Evolutionary conservation across 2,113 vertebrate genomes (phyloP), one percentile per base, ranked within the genome.

Genomic region (Okapia johnstoni): DNA sequence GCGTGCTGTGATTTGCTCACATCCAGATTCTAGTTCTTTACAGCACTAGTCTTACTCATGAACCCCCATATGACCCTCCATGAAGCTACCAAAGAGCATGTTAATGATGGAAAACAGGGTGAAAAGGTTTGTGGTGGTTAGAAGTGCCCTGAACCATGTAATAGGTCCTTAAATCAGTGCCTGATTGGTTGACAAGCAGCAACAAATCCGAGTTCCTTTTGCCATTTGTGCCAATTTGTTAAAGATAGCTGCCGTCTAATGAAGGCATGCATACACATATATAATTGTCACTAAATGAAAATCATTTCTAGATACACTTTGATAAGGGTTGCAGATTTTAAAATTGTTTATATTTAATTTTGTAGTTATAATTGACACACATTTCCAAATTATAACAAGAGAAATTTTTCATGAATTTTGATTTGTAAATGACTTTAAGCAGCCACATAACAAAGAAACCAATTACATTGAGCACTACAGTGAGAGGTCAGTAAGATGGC

Each of bases 291-390:
- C 57, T 94, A 77, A 88, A 60, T 66, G 21, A 91, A 85, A 61
- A 80, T 46, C 8, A 66, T 70, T 86, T 84, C 25, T 80, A 57
- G 25, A 63, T 88, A 50, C 17, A 19, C 76, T 96, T 97, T 88
- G 21, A 48, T 76, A 88, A 57, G 3, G 40, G 19, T 93, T 96
- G 15, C 3, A 66, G 46, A 54, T 85, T 85, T 96, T 58, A 21
- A 95, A 87, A 80, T 23, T 88, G 54, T 52, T 90, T 85, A 26
- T 43, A 28, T 87, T 96, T 90, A 33, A 87, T 94, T 94, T 96
- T 94, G 10, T 57, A 63, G 79, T 87, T 79, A 88, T 73, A 55
- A 55, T 77, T 30, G 23, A 28, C 19, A 11, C 63, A 50, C 16
- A 25, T 88, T 91, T 89, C 21, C 3, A 50, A 88, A 85, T 76